These are phyloP conservation scores for Sinocyclocheilus maitianheensis DNA, from an alignment of 2,113 vertebrate genomes.

Conservation along the genomic window DNA sequence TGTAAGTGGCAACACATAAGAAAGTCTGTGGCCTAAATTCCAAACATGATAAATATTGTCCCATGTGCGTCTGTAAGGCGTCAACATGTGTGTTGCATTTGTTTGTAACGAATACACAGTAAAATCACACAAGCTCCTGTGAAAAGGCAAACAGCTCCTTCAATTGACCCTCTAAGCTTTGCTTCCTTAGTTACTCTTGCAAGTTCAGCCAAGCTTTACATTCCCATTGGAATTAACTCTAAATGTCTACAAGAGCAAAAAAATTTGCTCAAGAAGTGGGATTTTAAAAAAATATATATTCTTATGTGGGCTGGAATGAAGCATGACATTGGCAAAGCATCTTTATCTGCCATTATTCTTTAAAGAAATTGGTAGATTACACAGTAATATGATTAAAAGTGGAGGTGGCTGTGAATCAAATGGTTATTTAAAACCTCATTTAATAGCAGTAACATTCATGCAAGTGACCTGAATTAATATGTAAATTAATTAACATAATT, in stretches of 20 bases:
- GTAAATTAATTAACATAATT: neutral
- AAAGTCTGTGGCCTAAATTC: slow-evolving; percentile 48
- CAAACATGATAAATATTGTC: slow-evolving; percentile 12
- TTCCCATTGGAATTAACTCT: neutral
- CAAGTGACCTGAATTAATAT: neutral
- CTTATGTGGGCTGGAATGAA: neutral
- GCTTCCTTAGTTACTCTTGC: neutral
- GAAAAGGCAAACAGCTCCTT: neutral
- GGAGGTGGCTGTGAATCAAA: neutral
- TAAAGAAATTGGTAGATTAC: neutral
- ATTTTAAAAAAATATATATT: neutral
- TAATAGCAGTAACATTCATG: neutral
- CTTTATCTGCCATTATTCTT: neutral
- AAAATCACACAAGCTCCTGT: neutral
- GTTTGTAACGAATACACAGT: neutral
- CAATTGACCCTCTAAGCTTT: neutral
- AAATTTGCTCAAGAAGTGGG: neutral
- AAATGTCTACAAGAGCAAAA: neutral
- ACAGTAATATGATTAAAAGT: neutral
- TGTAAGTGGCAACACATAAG: slow-evolving; percentile 19
- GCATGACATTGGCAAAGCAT: neutral
- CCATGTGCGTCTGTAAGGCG: neutral
- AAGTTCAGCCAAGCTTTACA: neutral
- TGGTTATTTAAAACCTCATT: neutral
- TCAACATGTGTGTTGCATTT: neutral